Evolutionary conservation across 2,797 vertebrate genomes (phyloP), one percentile per base, ranked within the genome.

Genomic region (Melanotaenia nigrans): DNA sequence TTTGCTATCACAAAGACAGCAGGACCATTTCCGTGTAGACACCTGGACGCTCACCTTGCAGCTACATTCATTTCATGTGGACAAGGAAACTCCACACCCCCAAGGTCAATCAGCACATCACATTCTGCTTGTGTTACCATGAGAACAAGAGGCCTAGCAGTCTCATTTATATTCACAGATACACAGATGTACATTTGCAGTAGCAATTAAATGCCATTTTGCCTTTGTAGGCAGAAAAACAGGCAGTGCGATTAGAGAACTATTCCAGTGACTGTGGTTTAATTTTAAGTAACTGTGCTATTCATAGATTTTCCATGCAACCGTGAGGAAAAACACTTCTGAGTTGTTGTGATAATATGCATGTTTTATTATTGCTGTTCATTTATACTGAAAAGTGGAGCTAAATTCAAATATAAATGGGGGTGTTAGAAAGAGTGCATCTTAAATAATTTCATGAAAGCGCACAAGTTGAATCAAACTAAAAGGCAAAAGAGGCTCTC

Each of bases 151-250:
- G 81, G 78, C 82, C 86, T 30, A 7, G 79, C 79, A 76, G 77
- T 81, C 88, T 90, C 78, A 92, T 92, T 93, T 77, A 90, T 87
- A 93, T 93, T 92, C 92, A 89, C 82, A 89, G 89, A 88, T 88
- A 90, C 87, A 88, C 82, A 88, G 78, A 92, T 92, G 89, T 92
- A 91, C 86, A 90, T 91, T 91, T 85, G 87, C 86, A 83, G 80
- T 79, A 71, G 80, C 86, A 92, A 91, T 93, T 93, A 93, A 91
- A 90, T 90, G 85, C 65, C 76, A 87, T 91, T 90, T 90, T 87
- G 74, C 77, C 59, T 87, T 88, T 92, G 80, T 83, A 75, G 77
- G 65, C 59, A 67, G 71, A 83, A 64, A 68, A 61, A 51, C 70
- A 72, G 0, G 58, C 42, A 7, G 24, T 47, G 54, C 63, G 78